These are phyloP conservation scores for Olivierus martensii DNA, from an alignment of 1,140 invertebrate species.

Conservation along the genomic window DNA sequence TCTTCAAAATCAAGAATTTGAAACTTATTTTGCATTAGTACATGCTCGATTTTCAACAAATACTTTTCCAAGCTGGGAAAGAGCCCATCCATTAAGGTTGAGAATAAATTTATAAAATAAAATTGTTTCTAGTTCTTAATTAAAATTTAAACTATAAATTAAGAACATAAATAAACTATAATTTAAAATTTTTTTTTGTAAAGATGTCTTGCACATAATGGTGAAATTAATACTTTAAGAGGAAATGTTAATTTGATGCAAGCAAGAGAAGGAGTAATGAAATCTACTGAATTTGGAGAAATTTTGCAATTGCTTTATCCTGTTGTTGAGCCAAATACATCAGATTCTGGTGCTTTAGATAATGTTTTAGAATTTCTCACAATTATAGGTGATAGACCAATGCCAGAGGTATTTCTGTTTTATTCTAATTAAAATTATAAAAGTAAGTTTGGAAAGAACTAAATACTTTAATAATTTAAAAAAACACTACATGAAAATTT, in stretches of 20 bases:
- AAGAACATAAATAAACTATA: neutral
- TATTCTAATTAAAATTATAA: no score
- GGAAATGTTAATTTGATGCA: conserved; percentile 99
- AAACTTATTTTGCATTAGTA: conserved; percentile 88
- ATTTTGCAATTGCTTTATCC: conserved; percentile 82
- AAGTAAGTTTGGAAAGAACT: no score
- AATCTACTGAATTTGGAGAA: conserved; percentile 62
- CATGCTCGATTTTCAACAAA: conserved; percentile 97
- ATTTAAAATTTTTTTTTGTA: neutral
- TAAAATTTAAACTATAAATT: neutral
- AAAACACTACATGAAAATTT: no score
- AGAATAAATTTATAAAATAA: conserved; percentile 13
- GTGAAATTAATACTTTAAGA: conserved; percentile 96
- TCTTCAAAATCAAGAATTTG: conserved; percentile 59
- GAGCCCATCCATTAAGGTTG: conserved; percentile 93
- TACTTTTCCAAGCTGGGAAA: conserved; percentile 97
- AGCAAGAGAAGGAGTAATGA: conserved; percentile 96
- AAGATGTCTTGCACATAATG: conserved; percentile 76
- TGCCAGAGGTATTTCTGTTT: conserved; percentile 69
- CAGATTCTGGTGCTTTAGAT: conserved; percentile 92
- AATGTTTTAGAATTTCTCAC: conserved; percentile 96
- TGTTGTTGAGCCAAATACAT: conserved; percentile 93
- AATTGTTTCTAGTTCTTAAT: neutral
- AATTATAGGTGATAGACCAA: conserved; percentile 69
- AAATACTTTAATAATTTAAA: no score